phyloP scores from a whole-genome alignment of 2,888 invertebrate species.

The Drosophila mulleri region DNA sequence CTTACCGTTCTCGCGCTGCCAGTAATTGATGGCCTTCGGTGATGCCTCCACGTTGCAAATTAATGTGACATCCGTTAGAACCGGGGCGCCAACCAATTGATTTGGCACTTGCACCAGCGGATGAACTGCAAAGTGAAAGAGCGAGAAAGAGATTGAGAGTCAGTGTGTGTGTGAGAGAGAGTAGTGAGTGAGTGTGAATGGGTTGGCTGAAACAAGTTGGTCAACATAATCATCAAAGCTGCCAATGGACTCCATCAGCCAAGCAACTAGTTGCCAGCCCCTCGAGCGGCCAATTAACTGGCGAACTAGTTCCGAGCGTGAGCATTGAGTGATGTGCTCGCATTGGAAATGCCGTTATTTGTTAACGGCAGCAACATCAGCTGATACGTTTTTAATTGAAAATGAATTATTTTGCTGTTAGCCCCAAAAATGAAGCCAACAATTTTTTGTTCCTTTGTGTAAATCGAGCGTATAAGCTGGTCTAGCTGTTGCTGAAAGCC shows the following conservation, averaged over 20 bases:
- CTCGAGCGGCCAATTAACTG: constrained; percentile 32
- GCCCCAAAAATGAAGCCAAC: constrained; percentile 12
- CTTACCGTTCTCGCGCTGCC: constrained; percentile 95
- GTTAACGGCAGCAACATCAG: constrained; percentile 53
- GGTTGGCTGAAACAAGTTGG: constrained; percentile 26
- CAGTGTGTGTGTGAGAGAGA: background rate
- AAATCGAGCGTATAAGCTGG: background rate
- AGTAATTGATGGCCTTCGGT: constrained; percentile 97
- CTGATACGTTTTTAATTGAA: constrained; percentile 85
- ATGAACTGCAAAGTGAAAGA: constrained; percentile 89
- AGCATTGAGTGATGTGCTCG: constrained; percentile 18
- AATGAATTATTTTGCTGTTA: constrained; percentile 83
- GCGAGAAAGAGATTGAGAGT: constrained; percentile 1
- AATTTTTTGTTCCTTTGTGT: background rate
- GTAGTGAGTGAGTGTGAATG: constrained; percentile 4
- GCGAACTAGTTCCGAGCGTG: constrained; percentile 14
- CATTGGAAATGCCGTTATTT: constrained; percentile 34
- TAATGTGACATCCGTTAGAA: constrained; percentile 93
- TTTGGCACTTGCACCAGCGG: constrained; percentile 97
- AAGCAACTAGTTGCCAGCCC: constrained; percentile 5
- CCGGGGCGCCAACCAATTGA: constrained; percentile 95
- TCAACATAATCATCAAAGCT: constrained; percentile 38
- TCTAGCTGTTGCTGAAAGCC: too few species aligned
- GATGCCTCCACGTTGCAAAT: constrained; percentile 96
- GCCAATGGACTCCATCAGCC: constrained; percentile 1